Conservation (phyloP, 2,797 vertebrate genomes). For the Rhinoraja longicauda region DNA sequence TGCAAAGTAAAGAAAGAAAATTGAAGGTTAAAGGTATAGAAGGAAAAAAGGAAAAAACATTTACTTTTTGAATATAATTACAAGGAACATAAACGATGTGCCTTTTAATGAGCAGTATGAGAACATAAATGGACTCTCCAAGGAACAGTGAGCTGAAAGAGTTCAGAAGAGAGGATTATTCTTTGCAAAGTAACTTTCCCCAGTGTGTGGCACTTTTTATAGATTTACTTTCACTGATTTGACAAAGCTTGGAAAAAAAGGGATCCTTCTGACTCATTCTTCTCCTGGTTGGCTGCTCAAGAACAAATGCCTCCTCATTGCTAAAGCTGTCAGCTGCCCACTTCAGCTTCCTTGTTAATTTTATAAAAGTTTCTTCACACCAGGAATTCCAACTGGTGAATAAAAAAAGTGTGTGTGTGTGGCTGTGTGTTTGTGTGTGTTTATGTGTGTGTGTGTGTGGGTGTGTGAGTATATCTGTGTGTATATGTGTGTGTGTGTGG, state of each 20-base stretch:
- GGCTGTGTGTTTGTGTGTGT: background rate
- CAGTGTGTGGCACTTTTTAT: background rate
- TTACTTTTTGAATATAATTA: conserved; percentile 5
- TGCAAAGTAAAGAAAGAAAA: background rate
- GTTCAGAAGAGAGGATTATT: conserved; percentile 7
- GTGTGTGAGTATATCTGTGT: too few species aligned
- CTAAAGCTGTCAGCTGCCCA: conserved; percentile 2
- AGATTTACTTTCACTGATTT: background rate
- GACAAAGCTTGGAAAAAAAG: background rate
- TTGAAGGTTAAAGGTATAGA: background rate
- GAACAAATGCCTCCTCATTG: background rate
- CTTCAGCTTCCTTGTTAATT: background rate
- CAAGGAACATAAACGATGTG: background rate
- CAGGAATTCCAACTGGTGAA: background rate
- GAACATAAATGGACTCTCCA: background rate
- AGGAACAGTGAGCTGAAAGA: background rate
- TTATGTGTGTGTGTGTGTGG: too few species aligned
- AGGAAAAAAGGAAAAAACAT: background rate
- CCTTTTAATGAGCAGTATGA: conserved; percentile 12
- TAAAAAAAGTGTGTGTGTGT: background rate
- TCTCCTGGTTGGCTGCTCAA: background rate
- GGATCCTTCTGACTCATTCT: background rate
- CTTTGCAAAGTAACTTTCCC: conserved; percentile 1
- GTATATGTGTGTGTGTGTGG: too few species aligned
- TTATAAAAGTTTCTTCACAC: background rate